Conservation (phyloP, 1,140 invertebrate species). For the Doryteuthis pealeii region DNA sequence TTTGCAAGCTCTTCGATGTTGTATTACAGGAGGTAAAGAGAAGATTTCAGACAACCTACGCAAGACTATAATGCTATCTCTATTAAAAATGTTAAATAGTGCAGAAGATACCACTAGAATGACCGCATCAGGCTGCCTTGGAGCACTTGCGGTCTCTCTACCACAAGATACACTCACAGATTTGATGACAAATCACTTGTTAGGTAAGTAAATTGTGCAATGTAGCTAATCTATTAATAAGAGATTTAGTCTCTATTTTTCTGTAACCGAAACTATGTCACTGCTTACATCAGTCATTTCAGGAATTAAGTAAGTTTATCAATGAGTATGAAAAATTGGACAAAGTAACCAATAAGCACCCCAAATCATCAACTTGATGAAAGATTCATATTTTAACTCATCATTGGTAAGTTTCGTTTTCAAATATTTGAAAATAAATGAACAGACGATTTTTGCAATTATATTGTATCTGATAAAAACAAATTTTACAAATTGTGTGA, state of each 20-base stretch:
- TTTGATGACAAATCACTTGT: constrained; percentile 75
- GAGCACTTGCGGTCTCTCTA: constrained; percentile 79
- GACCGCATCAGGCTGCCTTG: constrained; percentile 83
- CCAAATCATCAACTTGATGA: neutral
- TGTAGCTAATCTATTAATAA: neutral
- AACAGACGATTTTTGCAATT: too few species aligned
- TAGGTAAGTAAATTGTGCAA: constrained; percentile 69
- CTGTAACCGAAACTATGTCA: too few species aligned
- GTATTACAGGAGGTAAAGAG: constrained; percentile 79
- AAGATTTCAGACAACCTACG: constrained; percentile 84
- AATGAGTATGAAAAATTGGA: too few species aligned
- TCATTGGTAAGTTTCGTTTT: too few species aligned
- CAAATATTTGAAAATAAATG: too few species aligned
- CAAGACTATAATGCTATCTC: constrained; percentile 73
- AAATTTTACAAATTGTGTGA: too few species aligned
- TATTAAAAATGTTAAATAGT: constrained; percentile 71
- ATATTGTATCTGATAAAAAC: too few species aligned
- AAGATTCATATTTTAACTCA: neutral
- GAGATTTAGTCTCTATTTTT: too few species aligned
- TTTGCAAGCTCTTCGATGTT: constrained; percentile 83
- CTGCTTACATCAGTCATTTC: too few species aligned
- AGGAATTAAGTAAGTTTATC: too few species aligned
- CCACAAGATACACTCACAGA: constrained; percentile 73
- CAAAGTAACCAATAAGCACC: too few species aligned
- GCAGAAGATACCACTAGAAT: constrained; percentile 79